Conservation (phyloP, 2,797 vertebrate genomes). For the Bucorvus abyssinicus region DNA sequence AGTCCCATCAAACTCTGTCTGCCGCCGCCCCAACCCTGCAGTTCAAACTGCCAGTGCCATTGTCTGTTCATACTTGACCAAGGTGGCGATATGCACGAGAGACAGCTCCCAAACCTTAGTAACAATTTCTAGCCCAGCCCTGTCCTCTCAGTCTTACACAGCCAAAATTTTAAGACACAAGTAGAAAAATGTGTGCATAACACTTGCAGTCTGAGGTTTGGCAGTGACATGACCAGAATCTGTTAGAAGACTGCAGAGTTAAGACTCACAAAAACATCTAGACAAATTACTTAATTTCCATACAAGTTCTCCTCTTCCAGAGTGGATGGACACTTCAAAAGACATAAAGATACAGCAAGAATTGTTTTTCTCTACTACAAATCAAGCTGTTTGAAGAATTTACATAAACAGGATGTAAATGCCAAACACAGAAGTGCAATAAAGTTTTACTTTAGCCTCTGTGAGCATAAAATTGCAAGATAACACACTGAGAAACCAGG, state of each 20-base stretch:
- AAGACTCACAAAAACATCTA: constrained; percentile 46
- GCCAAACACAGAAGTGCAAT: constrained; percentile 48
- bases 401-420: constrained; percentile 65
- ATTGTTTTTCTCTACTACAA: constrained; percentile 57
- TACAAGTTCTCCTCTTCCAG: constrained; percentile 50
- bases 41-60: neutral
- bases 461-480: constrained; percentile 19
- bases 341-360: constrained; percentile 56
- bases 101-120: neutral
- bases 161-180: neutral
- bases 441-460: constrained; percentile 54
- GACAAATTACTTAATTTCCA: constrained; percentile 72
- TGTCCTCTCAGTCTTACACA: neutral
- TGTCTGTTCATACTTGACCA: neutral
- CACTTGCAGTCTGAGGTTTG: constrained; percentile 13
- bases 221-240: constrained; percentile 35
- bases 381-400: constrained; percentile 64
- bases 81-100: accelerated
- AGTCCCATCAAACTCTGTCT: neutral
- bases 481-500: neutral
- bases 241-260: constrained; percentile 36
- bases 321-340: constrained; percentile 63
- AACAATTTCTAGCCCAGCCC: neutral
- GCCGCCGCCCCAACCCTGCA: neutral
- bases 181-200: constrained; percentile 1